Base-by-base conservation (phyloP, 2,113 vertebrate species). In the Tupaia tana region DNA sequence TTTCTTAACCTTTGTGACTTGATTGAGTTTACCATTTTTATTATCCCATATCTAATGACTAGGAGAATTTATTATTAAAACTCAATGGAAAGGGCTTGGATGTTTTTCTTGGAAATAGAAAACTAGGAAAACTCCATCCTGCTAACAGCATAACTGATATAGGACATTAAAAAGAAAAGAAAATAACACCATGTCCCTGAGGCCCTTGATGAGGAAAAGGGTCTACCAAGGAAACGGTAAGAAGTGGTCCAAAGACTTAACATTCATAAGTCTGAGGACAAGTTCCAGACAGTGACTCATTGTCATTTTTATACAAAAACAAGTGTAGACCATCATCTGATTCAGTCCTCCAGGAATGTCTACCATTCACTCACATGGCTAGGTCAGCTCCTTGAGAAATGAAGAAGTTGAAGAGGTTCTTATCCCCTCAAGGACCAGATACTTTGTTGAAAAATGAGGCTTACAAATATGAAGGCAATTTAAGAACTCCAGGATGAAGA, bases 231-330 rank as follows among this genome's bases (percentile, higher is more conserved):
- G 70, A 89, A 52, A 52, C 16, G 31, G n/a, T 64, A 58, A 93
- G 93, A 95, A 78, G 75, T 81, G 43, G 31, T 69, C 67, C 81
- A 58, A 78, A 61, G 31, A 3, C 61, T 95, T 84, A 64, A 24
- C 19, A 70, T 81, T 71, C 56, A 59, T 18, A 94, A 80, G 79
- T 78, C 74, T 79, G 54, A 19, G 73, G 64, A 91, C 84, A 88
- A 90, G 52, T 93, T 94, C 95, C 95, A 97, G 93, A 95, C 78
- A 89, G 81, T 97, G 95, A 96, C 67, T 97, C 97, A 96, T 15
- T 83, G 83, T 90, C 93, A 96, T 69, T 84, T 95, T 78, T 66
- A 73, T 73, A 87, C 80, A 93, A 95, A 96, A 97, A 95, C 91
- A 97, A 97, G n/a, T 75, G 79, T 77, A 78, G 69, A 92, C 79